Evolutionary conservation across 1,140 invertebrate species (phyloP), one percentile per base, ranked within the genome.

Genomic region (Drosophila erecta): DNA sequence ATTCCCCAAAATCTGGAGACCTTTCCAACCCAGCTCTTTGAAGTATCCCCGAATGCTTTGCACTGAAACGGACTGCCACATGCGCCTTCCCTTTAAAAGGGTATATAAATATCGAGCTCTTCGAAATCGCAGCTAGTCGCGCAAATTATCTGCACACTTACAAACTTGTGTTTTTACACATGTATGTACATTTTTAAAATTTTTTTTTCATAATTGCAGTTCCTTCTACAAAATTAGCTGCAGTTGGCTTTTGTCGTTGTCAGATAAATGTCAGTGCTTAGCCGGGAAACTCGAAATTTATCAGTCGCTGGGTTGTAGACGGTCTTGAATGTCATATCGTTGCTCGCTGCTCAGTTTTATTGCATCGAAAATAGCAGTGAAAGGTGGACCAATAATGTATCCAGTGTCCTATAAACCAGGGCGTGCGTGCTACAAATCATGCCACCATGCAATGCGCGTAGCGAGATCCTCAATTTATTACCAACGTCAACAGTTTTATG

Each of bases 201-300:
- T 71, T 57, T 49, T 73, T 77, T 51, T 73, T 72, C 79, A 77
- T 64, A 64, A 50, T 47, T 80, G 69, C 47, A 76, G 47, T 69
- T 72, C 47, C 49, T 79, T 81, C 50, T 57, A 59, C 69, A 57
- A 66, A 60, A 66, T 61, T 51, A 58, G 41, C 43, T 50, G 71
- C 61, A 76, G 58, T 59, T 76, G 54, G 37, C 67, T 72, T 86
- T 77, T 74, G 81, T 86, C 75, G 53, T 74, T 58, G 73, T 74
- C 67, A 85, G 81, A 80, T 86, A 54, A 55, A 81, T 80, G 79
- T 62, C 60, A 58, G 59, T 75, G 50, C 47, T 77, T 75, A 69
- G 56, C 33, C 56, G 62, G 50, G 43, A 46, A 80, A 62, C 77
- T 74, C 77, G 81, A 59, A 59, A 69, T 33, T 55, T 51, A 57